phyloP scores from a whole-genome alignment of 2,113 vertebrate species.

The Typhlomys cinereus region DNA sequence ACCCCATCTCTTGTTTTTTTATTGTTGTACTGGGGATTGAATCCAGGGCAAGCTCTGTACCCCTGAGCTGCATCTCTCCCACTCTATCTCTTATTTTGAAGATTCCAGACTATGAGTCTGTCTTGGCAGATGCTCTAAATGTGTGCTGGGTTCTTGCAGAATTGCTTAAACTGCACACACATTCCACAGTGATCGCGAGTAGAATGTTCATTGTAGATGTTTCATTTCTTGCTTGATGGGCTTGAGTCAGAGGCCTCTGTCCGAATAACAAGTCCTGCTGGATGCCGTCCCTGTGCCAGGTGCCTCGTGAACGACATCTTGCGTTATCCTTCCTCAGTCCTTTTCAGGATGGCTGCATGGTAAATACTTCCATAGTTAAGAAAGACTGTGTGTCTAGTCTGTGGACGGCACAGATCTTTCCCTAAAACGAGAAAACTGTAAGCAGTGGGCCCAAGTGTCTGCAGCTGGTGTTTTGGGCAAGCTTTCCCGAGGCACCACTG shows the following conservation, averaged over 20 bases:
- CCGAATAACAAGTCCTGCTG: background rate
- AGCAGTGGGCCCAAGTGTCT: background rate
- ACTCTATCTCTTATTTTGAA: background rate
- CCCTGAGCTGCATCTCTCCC: too few species aligned
- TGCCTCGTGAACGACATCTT: background rate
- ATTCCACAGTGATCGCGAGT: background rate
- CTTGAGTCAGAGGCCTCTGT: background rate
- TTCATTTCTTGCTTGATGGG: background rate
- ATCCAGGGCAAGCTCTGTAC: background rate
- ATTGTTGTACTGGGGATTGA: background rate
- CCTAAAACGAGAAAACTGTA: background rate
- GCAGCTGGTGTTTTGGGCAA: background rate
- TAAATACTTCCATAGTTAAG: background rate
- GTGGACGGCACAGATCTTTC: background rate
- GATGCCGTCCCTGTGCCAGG: too few species aligned
- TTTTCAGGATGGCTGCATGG: background rate
- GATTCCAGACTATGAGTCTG: rapidly evolving
- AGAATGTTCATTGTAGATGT: background rate
- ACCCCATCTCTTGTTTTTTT: background rate
- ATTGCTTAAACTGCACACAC: background rate
- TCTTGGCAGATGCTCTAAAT: background rate
- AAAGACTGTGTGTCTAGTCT: background rate
- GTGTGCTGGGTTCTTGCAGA: background rate
- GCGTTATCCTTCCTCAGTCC: background rate
- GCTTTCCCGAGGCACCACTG: background rate